phyloP scores from a whole-genome alignment of 2,113 vertebrate species.

The Xerus inauris region DNA sequence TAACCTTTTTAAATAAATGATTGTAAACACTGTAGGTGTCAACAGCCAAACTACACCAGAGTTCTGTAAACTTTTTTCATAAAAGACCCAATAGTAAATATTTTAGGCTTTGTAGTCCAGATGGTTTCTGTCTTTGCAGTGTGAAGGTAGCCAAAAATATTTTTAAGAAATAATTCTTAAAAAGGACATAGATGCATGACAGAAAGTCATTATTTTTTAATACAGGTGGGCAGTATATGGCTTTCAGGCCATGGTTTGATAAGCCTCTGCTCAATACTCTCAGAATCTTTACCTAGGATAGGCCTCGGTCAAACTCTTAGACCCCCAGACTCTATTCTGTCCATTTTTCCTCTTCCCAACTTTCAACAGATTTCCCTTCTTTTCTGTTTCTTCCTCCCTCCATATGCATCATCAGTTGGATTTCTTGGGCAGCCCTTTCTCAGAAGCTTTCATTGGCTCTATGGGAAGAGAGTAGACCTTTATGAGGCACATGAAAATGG shows the following conservation, averaged over 20 bases:
- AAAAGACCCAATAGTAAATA: not conserved
- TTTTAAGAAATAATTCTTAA: not conserved
- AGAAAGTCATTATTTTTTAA: not conserved
- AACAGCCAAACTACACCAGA: constrained; percentile 10
- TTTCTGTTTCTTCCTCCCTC: not conserved
- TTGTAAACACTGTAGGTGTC: not conserved
- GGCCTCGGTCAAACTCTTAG: not conserved
- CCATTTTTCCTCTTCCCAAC: not conserved
- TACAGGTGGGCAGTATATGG: not conserved
- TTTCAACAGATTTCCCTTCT: not conserved
- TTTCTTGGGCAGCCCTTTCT: constrained; percentile 1
- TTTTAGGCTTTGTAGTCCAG: not conserved
- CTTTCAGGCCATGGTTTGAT: not conserved
- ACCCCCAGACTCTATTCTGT: not conserved
- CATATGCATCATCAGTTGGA: not conserved
- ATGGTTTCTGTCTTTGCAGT: not conserved
- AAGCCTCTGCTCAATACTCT: not conserved
- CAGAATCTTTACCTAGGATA: not conserved
- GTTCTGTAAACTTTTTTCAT: not conserved
- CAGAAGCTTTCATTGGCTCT: not conserved
- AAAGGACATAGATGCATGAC: not conserved
- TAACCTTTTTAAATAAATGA: not conserved
- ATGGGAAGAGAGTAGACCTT: not conserved
- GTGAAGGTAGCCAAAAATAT: not conserved
- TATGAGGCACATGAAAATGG: not conserved